Evolutionary conservation across 2,888 invertebrate genomes (phyloP), one percentile per base, ranked within the genome.

Genomic region (Eupeodes latifasciatus): DNA sequence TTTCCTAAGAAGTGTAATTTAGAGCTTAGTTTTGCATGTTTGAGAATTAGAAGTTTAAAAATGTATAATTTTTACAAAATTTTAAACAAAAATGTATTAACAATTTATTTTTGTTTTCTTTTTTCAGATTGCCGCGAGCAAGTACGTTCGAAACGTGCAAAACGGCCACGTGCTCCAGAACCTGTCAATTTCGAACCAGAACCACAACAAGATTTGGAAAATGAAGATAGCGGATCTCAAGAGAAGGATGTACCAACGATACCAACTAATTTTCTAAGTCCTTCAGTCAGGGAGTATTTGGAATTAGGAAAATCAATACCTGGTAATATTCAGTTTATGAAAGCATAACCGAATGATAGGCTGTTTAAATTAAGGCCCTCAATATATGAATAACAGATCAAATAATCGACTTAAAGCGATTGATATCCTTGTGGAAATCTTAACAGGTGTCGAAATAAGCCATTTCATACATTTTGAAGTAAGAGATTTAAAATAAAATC

Each of bases 231-330:
- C 72, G 92, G 92, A 47, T 93, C 92, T 80, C 93, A 93, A 87
- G 93, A 93, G 80, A 93, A 93, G 89, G 92, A 92, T 85, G 81
- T 93, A 51, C 93, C 93, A 5, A 92, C 92, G 91, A 96, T 96
- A 85, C 97, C 97, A 6, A 95, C 96, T 1, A 96, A 96, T 90
- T 97, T 97, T 93, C 94, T 97, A 90, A 97, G 97, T 92, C 97
- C 97, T 59, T 97, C 97, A 0, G 97, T 97, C 61, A 95, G 97
- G 90, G 97, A 97, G 92, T 97, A 97, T 93, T 94, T 97, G 90
- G 97, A 97, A 94, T 95, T 97, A 90, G 97, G 97, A 91, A 97
- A 97, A 95, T 97, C 97, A 89, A 97, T 97, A 94, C 97, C 97
- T 91, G 97, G 97, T 97, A 94, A 94, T 94, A 92, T 91, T 67